Evolutionary conservation across 1,140 invertebrate genomes (phyloP), one percentile per base, ranked within the genome.

Genomic region (Bombus haemorrhoidalis): DNA sequence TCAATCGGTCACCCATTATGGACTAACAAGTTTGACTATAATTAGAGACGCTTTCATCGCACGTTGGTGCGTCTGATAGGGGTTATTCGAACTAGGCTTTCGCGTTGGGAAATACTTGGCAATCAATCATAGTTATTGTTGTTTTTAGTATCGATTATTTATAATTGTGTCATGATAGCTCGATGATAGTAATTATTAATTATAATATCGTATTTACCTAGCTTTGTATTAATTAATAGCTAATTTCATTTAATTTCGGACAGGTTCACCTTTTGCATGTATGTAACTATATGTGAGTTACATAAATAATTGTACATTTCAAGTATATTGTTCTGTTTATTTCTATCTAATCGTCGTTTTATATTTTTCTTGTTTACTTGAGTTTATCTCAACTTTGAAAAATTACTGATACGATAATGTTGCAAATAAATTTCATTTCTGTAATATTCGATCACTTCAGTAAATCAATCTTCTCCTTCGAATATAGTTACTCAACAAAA

Each of bases 51-150:
- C 41, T 39, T 64, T 87, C 77, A 57, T 37, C 75, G 64, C 22
- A 39, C 39, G 25, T 78, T 47, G 34, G 79, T 73, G 47, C 47
- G 18, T 53, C 47, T 53, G 47, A 53, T 53, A 25, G 22, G 12
- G 66, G n/a, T 73, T 68, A 86, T 71, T n/a, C 68, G 74, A 85
- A 77, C 69, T 25, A 53, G 64, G 62, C 66, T 62, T 79, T 34
- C 77, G 41, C 83, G 88, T 93, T 93, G 89, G 80, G 92, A 93
- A 94, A 93, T 75, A 92, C 87, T 94, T 93, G 92, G 92, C 92
- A 92, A 68, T 22, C 2, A 13, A 64, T 85, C 83, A 91, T 90
- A 87, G 85, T 92, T 91, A 92, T 89, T 91, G 85, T 90, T 89
- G 81, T 87, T 89, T 89, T 62, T 87, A 91, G 78, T 86, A 37